Evolutionary conservation across 2,113 vertebrate genomes (phyloP).

Genomic region (Eleginops maclovinus): DNA sequence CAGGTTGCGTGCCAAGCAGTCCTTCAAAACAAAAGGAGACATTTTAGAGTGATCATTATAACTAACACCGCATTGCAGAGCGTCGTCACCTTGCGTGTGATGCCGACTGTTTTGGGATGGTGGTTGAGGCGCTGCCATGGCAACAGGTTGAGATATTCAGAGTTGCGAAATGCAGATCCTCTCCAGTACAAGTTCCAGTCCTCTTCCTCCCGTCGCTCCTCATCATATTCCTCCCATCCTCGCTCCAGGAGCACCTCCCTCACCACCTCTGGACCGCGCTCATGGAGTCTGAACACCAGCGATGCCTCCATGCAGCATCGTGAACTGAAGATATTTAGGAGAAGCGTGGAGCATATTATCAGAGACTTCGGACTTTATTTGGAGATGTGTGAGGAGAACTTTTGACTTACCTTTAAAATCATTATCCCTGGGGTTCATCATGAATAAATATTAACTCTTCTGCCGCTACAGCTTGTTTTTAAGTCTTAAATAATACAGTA

Average conservation of each 20-base stretch:
- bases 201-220: slow-evolving; percentile 60
- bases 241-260: slow-evolving; percentile 87
- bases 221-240: slow-evolving; percentile 83
- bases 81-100: slow-evolving; percentile 82
- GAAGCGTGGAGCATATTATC: too few relatives aligned
- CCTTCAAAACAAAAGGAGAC: slow-evolving; percentile 51
- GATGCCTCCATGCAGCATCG: slow-evolving; percentile 63
- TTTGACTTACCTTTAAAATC: too few relatives aligned
- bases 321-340: neutral
- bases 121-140: slow-evolving; percentile 89
- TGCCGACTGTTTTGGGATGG: slow-evolving; percentile 83
- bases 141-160: slow-evolving; percentile 77
- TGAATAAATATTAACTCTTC: neutral
- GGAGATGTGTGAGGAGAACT: too few relatives aligned
- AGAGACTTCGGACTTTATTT: too few relatives aligned
- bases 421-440: too few relatives aligned
- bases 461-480: too few relatives aligned
- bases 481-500: neutral
- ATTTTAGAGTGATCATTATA: neutral
- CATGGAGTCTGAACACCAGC: slow-evolving; percentile 82
- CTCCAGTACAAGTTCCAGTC: slow-evolving; percentile 88
- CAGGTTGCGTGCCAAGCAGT: slow-evolving; percentile 83
- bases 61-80: neutral
- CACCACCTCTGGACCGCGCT: slow-evolving; percentile 77
- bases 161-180: slow-evolving; percentile 76